Evolutionary conservation across 2,797 vertebrate species (phyloP).

Genomic region (Ispidina lecontei): DNA sequence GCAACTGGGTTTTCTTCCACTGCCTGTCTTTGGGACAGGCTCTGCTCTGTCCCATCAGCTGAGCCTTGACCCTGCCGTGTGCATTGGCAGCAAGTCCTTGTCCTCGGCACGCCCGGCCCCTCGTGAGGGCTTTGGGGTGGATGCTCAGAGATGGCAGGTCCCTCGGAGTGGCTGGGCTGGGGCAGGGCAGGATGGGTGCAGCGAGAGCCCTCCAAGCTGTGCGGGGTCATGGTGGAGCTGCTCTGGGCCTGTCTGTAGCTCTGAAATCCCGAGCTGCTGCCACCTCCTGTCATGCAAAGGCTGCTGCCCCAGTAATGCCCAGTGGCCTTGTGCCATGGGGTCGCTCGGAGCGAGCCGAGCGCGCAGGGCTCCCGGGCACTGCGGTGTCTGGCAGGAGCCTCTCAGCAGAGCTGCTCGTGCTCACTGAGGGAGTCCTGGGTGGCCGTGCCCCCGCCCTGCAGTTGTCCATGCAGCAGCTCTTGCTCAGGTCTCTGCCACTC

Average conservation of each 20-base stretch:
- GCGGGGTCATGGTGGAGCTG: rapidly evolving
- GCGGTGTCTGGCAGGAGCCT: background rate
- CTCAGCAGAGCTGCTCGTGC: background rate
- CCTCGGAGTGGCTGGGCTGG: rapidly evolving
- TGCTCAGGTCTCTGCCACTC: rapidly evolving
- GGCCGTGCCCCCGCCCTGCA: background rate
- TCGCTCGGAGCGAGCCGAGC: background rate
- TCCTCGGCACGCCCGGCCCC: rapidly evolving
- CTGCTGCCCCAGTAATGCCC: background rate
- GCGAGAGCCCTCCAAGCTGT: background rate
- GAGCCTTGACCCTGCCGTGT: background rate
- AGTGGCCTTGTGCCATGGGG: rapidly evolving
- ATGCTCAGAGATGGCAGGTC: rapidly evolving
- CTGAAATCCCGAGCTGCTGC: background rate
- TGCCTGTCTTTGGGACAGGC: background rate
- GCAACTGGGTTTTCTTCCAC: background rate
- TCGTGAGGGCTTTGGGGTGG: background rate
- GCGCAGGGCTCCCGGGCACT: background rate
- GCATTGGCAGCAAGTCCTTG: background rate
- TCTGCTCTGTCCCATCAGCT: background rate
- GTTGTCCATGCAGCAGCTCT: rapidly evolving
- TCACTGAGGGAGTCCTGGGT: background rate
- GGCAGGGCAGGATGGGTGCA: rapidly evolving
- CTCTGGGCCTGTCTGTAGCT: background rate
- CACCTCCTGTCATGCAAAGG: rapidly evolving